Conservation (phyloP, 1,140 invertebrate genomes). For the Oryctes rhinoceros region DNA sequence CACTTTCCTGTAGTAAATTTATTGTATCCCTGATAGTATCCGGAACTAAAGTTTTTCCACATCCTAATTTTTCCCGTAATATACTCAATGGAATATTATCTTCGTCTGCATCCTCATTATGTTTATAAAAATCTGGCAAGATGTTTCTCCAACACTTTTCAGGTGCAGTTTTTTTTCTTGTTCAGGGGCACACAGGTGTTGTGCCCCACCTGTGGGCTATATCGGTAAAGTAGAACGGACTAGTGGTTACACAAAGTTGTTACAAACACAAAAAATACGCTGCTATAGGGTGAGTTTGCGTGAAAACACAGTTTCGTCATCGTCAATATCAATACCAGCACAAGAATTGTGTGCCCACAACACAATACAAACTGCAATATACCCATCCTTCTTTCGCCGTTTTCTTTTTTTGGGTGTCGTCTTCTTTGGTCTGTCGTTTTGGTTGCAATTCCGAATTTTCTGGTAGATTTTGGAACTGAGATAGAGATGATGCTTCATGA, state of each 20-base stretch:
- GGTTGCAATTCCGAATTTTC: neutral
- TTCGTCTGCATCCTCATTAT: no score
- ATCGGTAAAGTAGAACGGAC: neutral
- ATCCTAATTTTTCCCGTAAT: no score
- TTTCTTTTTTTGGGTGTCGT: neutral
- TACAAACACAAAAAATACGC: neutral
- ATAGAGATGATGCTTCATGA: neutral
- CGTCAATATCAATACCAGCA: slow-evolving; percentile 22
- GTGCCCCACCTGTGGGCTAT: slow-evolving; percentile 22
- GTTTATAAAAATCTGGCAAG: no score
- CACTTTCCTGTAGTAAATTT: no score
- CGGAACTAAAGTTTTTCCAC: no score
- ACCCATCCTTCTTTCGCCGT: neutral
- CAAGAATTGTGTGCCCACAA: slow-evolving; percentile 12
- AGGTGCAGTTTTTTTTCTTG: no score
- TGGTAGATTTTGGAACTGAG: neutral
- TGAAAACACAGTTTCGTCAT: slow-evolving; percentile 35
- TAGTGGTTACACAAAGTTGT: neutral
- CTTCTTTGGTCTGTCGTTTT: neutral
- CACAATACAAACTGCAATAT: neutral
- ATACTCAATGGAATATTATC: no score
- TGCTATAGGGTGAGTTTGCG: neutral
- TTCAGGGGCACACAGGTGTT: no score
- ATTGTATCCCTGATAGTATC: no score
- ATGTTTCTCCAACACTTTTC: no score